Conservation (phyloP, 2,113 vertebrate genomes). For the Hippocampus barbouri region DNA sequence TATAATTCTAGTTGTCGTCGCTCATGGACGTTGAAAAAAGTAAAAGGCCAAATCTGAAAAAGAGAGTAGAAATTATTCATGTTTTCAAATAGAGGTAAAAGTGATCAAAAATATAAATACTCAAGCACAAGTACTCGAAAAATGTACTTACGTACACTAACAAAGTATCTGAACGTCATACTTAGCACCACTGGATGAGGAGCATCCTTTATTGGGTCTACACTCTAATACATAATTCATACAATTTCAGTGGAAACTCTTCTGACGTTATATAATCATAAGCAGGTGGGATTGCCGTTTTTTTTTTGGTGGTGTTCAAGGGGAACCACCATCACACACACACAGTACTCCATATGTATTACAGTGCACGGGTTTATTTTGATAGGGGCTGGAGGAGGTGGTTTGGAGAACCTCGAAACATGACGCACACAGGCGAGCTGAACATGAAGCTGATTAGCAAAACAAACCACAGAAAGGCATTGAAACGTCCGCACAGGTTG, state of each 20-base stretch:
- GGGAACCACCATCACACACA: slow-evolving; percentile 3
- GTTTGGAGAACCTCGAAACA: slow-evolving; percentile 27
- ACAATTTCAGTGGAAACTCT: slow-evolving; percentile 15
- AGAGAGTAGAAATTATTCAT: too few species aligned
- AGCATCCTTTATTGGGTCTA: background rate
- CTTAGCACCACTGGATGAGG: background rate
- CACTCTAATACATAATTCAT: slow-evolving; percentile 11
- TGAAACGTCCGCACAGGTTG: background rate
- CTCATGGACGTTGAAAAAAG: too few species aligned
- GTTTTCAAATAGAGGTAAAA: too few species aligned
- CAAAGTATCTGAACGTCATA: background rate
- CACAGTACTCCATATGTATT: background rate
- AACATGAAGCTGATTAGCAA: slow-evolving; percentile 12
- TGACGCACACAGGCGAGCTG: slow-evolving; percentile 3
- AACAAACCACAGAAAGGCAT: slow-evolving; percentile 24
- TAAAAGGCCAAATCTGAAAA: too few species aligned
- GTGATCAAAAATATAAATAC: too few species aligned
- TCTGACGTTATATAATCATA: slow-evolving; percentile 23
- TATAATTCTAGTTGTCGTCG: too few species aligned
- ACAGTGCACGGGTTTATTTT: slow-evolving; percentile 25
- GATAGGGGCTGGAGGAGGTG: slow-evolving; percentile 20
- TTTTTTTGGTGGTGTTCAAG: slow-evolving; percentile 6
- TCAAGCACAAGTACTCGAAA: too few species aligned
- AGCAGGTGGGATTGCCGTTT: slow-evolving; percentile 17
- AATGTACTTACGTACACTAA: too few species aligned